Conservation (phyloP, 2,888 invertebrate genomes). For the Sphinx pinastri region DNA sequence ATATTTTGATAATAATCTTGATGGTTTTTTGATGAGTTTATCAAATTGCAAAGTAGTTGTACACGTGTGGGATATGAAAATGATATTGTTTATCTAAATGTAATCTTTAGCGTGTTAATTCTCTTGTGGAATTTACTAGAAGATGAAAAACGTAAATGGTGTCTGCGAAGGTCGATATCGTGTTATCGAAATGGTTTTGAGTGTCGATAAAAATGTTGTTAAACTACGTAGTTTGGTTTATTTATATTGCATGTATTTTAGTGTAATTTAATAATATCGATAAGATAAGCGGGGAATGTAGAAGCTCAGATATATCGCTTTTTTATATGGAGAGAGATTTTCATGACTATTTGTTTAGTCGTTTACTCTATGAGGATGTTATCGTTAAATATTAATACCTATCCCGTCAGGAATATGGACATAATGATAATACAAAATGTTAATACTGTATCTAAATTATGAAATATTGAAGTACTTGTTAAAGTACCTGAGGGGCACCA, state of each 20-base stretch:
- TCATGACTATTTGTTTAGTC: neutral
- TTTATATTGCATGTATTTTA: neutral
- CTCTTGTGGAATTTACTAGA: conserved; percentile 28
- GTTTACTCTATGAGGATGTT: no score
- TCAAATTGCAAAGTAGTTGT: conserved; percentile 55
- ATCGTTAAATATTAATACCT: no score
- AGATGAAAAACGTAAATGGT: neutral
- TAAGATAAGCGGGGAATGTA: neutral
- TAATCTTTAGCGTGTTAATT: conserved; percentile 20
- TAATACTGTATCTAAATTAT: no score
- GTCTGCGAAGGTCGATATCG: neutral
- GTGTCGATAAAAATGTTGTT: conserved; percentile 16
- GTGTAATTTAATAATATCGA: neutral
- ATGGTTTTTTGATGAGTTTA: conserved; percentile 62
- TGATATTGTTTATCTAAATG: conserved; percentile 23
- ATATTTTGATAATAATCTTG: conserved; percentile 53
- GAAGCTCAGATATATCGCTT: neutral
- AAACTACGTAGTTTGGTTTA: neutral
- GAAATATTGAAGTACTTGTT: no score
- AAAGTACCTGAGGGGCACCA: neutral
- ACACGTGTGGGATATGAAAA: conserved; percentile 34
- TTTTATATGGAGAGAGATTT: neutral
- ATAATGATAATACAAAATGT: no score
- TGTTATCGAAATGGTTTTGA: conserved; percentile 5
- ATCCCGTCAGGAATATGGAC: no score